Conservation (phyloP, 2,888 invertebrate genomes). For the Chrysina gloriosa region DNA sequence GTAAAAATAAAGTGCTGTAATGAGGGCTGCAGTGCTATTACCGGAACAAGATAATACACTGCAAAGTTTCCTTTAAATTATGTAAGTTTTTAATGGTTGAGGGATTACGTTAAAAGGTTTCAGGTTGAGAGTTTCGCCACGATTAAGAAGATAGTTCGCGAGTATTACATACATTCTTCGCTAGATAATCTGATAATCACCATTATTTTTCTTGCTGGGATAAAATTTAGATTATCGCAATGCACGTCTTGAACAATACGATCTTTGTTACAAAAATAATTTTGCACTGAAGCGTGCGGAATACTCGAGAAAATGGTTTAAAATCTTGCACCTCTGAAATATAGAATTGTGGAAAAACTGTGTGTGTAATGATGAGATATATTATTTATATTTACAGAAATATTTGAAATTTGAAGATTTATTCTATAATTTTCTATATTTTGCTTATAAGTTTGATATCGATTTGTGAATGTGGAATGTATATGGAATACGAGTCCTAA, state of each 20-base stretch:
- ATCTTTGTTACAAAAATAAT: too few relatives aligned
- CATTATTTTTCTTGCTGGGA: not conserved
- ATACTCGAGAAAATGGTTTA: too few relatives aligned
- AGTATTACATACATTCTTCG: conserved; percentile 14
- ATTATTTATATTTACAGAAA: too few relatives aligned
- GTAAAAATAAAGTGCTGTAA: conserved; percentile 28
- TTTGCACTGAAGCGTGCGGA: too few relatives aligned
- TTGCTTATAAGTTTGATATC: too few relatives aligned
- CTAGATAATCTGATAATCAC: not conserved
- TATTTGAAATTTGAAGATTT: too few relatives aligned
- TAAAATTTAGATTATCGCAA: not conserved
- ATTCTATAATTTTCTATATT: too few relatives aligned
- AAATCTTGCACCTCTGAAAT: too few relatives aligned
- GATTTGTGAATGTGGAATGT: too few relatives aligned
- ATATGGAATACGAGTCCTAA: too few relatives aligned
- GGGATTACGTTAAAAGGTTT: conserved; percentile 26
- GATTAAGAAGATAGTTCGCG: conserved; percentile 16
- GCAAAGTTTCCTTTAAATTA: conserved; percentile 25
- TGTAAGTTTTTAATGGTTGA: conserved; percentile 31
- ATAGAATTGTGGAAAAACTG: too few relatives aligned
- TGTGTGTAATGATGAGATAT: too few relatives aligned
- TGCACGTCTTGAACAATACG: not conserved
- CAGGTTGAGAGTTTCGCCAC: conserved; percentile 17
- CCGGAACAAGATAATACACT: conserved; percentile 25
- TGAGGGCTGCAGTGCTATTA: conserved; percentile 19